A percentile compares a stretch with the other conserved stretches of the same genome.
Conservation (phyloP, 64 coral and sea anemone species). For the Actinia equina region DNA sequence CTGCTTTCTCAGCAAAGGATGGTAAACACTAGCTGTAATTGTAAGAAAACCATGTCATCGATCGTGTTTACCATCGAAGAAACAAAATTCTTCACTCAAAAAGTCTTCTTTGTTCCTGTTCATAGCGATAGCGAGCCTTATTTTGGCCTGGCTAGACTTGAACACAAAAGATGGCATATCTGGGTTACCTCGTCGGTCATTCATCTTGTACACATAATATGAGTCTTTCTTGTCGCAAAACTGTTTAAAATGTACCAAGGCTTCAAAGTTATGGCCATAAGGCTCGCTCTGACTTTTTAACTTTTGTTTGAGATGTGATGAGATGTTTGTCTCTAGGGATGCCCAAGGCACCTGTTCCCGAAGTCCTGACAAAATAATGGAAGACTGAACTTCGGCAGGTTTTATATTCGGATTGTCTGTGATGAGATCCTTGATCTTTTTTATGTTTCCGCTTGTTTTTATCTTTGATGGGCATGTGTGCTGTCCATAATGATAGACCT, state of each 20-base stretch:
- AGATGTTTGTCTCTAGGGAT: background rate
- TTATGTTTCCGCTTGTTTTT: slow-evolving; percentile 22
- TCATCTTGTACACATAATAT: slow-evolving; percentile 43
- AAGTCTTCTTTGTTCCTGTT: slow-evolving; percentile 33
- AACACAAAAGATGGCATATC: slow-evolving; percentile 63
- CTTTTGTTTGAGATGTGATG: slow-evolving; percentile 22
- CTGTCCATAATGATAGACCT: slow-evolving; percentile 15
- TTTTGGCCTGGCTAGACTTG: slow-evolving; percentile 29
- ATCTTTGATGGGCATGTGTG: slow-evolving; percentile 25
- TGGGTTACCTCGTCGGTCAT: slow-evolving; percentile 34
- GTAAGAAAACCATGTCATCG: slow-evolving; percentile 11
- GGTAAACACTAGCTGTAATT: slow-evolving; percentile 19
- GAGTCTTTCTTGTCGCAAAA: slow-evolving; percentile 49
- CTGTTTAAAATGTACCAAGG: slow-evolving; percentile 41
- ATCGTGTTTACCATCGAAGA: slow-evolving; percentile 30
- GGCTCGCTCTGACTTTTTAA: slow-evolving; percentile 32
- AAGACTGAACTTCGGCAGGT: slow-evolving; percentile 27
- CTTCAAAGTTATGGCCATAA: slow-evolving; percentile 47
- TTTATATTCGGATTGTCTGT: slow-evolving; percentile 31
- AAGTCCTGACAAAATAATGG: slow-evolving; percentile 18
- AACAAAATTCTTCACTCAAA: slow-evolving; percentile 45
- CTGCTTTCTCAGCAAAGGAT: slow-evolving; percentile 15
- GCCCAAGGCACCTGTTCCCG: slow-evolving; percentile 8
- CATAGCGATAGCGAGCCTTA: slow-evolving; percentile 41
- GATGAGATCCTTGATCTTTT: slow-evolving; percentile 21